phyloP scores from a whole-genome alignment of 1,140 invertebrate species.

The Phenacoccus solenopsis region DNA sequence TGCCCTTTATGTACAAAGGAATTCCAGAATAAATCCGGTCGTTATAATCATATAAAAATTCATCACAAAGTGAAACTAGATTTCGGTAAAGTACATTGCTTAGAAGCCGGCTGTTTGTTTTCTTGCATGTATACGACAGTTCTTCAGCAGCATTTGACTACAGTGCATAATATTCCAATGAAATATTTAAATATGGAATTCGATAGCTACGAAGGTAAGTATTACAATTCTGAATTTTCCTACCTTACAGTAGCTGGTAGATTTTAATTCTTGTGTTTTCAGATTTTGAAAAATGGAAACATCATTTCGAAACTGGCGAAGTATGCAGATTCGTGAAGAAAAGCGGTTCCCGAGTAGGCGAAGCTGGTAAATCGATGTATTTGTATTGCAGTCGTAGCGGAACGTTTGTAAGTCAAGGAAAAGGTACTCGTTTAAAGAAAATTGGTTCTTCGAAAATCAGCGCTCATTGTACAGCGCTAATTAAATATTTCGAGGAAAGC shows the following conservation, averaged over 20 bases:
- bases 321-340: conserved; percentile 23
- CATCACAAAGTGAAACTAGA: conserved; percentile 13
- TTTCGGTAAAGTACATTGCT: conserved; percentile 1
- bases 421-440: conserved; percentile 10
- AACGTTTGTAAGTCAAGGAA: conserved; percentile 19
- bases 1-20: neutral
- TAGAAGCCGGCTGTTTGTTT: conserved; percentile 6
- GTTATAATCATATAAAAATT: conserved; percentile 1
- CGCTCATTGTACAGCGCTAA: conserved; percentile 21
- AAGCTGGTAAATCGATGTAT: conserved; percentile 20
- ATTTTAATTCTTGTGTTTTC: neutral
- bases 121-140: conserved; percentile 5
- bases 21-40: conserved; percentile 8
- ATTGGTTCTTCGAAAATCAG: conserved; percentile 18
- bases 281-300: conserved; percentile 24
- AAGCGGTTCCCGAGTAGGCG: conserved; percentile 17
- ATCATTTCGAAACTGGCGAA: conserved; percentile 22
- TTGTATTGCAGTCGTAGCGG: conserved; percentile 23
- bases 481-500: conserved; percentile 19
- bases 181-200: conserved; percentile 8
- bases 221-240: neutral
- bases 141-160: neutral
- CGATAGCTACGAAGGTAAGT: conserved; percentile 5
- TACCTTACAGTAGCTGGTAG: neutral
- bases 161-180: conserved; percentile 7